Evolutionary conservation across 2,797 vertebrate genomes (phyloP).

Genomic region (Odontamblyopus rebecca): DNA sequence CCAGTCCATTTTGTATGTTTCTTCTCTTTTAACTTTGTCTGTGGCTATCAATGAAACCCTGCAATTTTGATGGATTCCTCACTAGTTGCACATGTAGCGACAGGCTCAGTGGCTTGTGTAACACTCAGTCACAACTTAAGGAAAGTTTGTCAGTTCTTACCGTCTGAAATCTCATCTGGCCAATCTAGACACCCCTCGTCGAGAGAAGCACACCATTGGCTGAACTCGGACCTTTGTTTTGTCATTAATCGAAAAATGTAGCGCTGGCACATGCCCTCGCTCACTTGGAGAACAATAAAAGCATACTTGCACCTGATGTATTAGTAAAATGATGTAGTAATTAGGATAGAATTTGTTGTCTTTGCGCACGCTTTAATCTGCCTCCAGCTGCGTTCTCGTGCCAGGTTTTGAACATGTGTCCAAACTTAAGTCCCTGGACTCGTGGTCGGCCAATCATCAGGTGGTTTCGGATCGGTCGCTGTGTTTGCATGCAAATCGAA

Average conservation of each 20-base stretch:
- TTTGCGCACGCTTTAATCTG: constrained; percentile 66
- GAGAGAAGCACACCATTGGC: neutral
- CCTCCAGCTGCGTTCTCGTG: constrained; percentile 60
- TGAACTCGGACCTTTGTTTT: constrained; percentile 25
- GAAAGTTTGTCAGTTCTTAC: constrained; percentile 27
- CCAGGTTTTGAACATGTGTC: constrained; percentile 65
- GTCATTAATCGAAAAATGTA: constrained; percentile 56
- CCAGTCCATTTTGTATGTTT: neutral
- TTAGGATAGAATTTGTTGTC: constrained; percentile 72
- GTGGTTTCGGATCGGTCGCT: neutral
- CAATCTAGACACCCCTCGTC: neutral
- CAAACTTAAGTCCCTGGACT: constrained; percentile 49
- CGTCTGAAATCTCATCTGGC: constrained; percentile 49
- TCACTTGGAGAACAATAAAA: constrained; percentile 71
- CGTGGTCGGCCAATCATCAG: constrained; percentile 41
- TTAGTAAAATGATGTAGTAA: constrained; percentile 69
- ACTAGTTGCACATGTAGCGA: constrained; percentile 67
- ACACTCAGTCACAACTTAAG: constrained; percentile 44
- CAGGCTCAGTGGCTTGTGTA: constrained; percentile 69
- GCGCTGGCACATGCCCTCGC: constrained; percentile 65
- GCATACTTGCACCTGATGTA: constrained; percentile 76
- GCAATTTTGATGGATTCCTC: constrained; percentile 81
- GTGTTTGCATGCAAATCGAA: neutral
- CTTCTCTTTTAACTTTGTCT: constrained; percentile 48
- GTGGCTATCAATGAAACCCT: constrained; percentile 76